Conservation (phyloP, 2,888 invertebrate genomes). For the Dryobotodes eremita region DNA sequence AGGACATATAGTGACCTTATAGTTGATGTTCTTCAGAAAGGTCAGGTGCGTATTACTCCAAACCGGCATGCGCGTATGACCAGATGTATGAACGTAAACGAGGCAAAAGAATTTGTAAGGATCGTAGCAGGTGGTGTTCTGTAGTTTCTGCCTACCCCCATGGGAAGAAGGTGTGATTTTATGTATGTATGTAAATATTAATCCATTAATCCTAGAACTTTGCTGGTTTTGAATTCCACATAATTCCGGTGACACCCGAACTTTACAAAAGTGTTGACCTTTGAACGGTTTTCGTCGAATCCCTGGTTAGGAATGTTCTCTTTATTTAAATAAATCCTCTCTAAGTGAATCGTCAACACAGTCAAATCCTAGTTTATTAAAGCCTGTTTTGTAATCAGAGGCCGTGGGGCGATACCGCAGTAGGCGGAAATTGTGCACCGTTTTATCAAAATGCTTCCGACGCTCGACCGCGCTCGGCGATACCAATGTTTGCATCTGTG, state of each 20-base stretch:
- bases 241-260: conserved; percentile 20
- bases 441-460: conserved; percentile 84
- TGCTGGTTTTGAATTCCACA: conserved; percentile 28
- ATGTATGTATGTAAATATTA: conserved; percentile 1
- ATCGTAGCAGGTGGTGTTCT: no score
- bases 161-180: no score
- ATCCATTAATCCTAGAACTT: conserved; percentile 23
- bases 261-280: conserved; percentile 40
- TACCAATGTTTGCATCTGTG: conserved; percentile 79
- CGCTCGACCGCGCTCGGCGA: conserved; percentile 70
- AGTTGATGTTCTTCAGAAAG: no score
- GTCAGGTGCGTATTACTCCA: no score
- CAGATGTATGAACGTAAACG: no score
- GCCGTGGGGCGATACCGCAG: conserved; percentile 66
- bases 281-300: conserved; percentile 4
- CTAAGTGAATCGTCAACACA: conserved; percentile 7
- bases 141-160: no score
- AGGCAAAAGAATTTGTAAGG: no score
- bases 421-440: conserved; percentile 83
- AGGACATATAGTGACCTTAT: no score
- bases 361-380: conserved; percentile 70
- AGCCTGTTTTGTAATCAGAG: conserved; percentile 72
- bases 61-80: no score
- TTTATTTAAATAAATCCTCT: conserved; percentile 11
- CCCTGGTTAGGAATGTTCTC: conserved; percentile 12